Conservation (phyloP, 2,113 vertebrate species). For the Canis aureus region DNA sequence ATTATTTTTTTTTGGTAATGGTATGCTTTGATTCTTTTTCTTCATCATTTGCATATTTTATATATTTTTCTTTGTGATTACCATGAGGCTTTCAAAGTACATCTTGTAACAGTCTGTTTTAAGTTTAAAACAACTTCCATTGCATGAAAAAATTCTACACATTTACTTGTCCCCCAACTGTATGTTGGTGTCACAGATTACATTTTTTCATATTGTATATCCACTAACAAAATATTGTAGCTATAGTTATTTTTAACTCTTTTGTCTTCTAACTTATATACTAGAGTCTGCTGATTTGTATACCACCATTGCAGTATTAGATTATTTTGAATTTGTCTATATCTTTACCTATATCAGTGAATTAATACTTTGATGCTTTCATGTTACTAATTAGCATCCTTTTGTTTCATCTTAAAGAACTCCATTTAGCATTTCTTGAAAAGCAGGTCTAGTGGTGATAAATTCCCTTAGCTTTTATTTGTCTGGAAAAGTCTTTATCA, state of each 20-base stretch:
- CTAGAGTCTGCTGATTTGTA: neutral
- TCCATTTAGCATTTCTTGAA: neutral
- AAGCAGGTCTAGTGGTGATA: neutral
- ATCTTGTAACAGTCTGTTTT: neutral
- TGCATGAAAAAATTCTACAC: neutral
- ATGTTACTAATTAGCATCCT: neutral
- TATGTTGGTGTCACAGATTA: neutral
- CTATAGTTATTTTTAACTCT: neutral
- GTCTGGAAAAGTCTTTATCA: neutral
- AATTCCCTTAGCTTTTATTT: neutral
- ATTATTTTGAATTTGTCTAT: neutral
- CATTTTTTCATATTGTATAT: neutral
- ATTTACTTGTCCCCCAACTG: neutral
- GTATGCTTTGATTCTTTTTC: neutral
- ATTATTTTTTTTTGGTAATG: neutral
- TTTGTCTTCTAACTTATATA: neutral
- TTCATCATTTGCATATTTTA: neutral
- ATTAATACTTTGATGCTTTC: neutral
- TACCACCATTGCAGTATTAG: neutral
- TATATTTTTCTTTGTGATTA: neutral
- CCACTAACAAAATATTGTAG: neutral
- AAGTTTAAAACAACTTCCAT: neutral
- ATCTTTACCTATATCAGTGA: neutral
- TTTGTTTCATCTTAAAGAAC: conserved; percentile 10
- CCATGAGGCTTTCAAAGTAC: neutral